Base-by-base conservation (phyloP, 2,113 vertebrate species). In the Chunga burmeisteri region DNA sequence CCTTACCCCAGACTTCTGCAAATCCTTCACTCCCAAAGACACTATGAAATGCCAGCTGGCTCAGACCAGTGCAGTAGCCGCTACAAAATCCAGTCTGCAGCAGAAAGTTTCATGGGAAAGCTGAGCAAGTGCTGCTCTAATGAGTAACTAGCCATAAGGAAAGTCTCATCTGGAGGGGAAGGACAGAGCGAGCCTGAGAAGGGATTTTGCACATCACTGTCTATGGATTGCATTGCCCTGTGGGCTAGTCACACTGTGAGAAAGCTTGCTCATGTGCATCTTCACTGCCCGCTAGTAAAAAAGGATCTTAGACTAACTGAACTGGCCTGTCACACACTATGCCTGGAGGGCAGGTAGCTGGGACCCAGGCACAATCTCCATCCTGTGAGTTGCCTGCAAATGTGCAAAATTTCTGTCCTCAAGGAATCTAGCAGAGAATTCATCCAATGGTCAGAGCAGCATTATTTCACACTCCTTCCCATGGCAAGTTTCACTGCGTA, bases 41-140 rank as follows among this genome's bases (percentile, higher is more conserved):
- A 0, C 59, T 23, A 7, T 1, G 8, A 61, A 42, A 32, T 2
- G 10, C 15, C 67, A 36, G 0, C 58, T 6, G 50, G 50, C 55
- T 46, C 62, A 36, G 83, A 52, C 32, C 84, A 58, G 7, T 1
- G 18, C 72, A n/a, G 50, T 4, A 68, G 59, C 59, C 88, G 32
- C 36, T 0, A 2, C n/a, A 59, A 47, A 18, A 44, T 8, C 44
- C 80, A 8, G 17, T 50, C 13, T 34, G 72, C n/a, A 65, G 66
- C 72, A 16, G n/a, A 49, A 25, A 71, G 3, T 16, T 47, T 22
- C 65, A 36, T 1, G 8, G 91, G 73, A 68, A 79, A 75, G 32
- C 49, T 18, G 44, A 81, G 65, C 38, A 29, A 50, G 49, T 11
- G 80, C 26, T 70, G 71, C 75, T 14, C 13, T 16, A 58, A 85